Evolutionary conservation across 1,140 invertebrate genomes (phyloP), one percentile per base, ranked within the genome.

Genomic region (Dinothrombium tinctorium): DNA sequence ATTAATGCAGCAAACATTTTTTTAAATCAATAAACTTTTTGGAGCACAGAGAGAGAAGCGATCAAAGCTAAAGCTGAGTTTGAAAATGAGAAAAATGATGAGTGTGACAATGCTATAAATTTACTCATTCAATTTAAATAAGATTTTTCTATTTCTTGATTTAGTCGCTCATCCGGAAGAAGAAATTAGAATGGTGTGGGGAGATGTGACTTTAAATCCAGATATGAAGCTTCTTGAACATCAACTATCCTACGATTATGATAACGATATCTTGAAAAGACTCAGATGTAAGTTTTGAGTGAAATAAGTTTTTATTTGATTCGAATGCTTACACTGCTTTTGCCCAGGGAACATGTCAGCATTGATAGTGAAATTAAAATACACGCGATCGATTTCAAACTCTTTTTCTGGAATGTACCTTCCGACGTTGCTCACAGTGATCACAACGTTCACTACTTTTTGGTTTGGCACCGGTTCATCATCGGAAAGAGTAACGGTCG

Each of bases 401-500:
- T 14, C 12, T n/a, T 12, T 40, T 7, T 22, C 24, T 8, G 38
- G 38, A n/a, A 17, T 40, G 7, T 40, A 40, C 17, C 25, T 24
- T 40, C 38, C 38, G 14, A 31, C 20, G 20, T 5, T 28, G 12
- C n/a, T 40, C 4, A 40, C 29, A 15, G 38, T 40, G 12, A 12
- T 28, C n/a, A 28, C 29, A 5, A 33, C 22, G 14, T 40, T 40
- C 15, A 15, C 12, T 8, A 33, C 38, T 23, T 40, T 40, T 31
- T 40, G 38, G 38, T 31, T 40, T 12, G 38, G 38, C 11, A n/a
- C 24, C 20, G 17, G 11, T 33, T 28, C 38, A 11, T 7, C 17
- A 31, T 19, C 38, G 11, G 38, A 40, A n/a, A 32, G 38, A 40
- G 38, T 40, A 9, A 40, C 24, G 5, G 20, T 40, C 8, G 38